Evolutionary conservation across 2,888 invertebrate genomes (phyloP).

Genomic region (Acleris literana): DNA sequence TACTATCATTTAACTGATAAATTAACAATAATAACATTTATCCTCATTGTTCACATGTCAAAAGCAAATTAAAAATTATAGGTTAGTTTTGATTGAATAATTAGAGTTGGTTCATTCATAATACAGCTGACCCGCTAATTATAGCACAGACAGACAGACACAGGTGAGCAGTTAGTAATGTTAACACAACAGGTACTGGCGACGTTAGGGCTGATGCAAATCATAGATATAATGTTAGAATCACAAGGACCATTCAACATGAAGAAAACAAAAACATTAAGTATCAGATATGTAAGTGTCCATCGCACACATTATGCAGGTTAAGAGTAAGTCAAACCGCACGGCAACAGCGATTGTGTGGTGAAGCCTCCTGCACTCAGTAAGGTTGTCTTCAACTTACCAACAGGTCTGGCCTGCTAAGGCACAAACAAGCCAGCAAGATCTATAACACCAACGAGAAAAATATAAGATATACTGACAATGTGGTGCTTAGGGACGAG

Average conservation of each 20-base stretch:
- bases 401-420: conserved; percentile 89
- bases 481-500: conserved; percentile 77
- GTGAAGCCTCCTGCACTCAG: conserved; percentile 72
- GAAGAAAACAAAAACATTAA: conserved; percentile 63
- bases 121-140: conserved; percentile 40
- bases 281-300: conserved; percentile 59
- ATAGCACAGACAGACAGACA: conserved; percentile 37
- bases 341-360: conserved; percentile 74
- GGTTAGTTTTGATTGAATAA: conserved; percentile 23
- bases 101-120: conserved; percentile 33
- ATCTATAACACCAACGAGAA: conserved; percentile 87
- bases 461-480: conserved; percentile 72
- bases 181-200: conserved; percentile 49
- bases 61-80: conserved; percentile 10
- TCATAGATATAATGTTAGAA: conserved; percentile 68
- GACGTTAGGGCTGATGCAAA: conserved; percentile 38
- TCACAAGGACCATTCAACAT: conserved; percentile 83
- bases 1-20: background rate
- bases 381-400: conserved; percentile 83
- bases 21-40: background rate
- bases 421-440: conserved; percentile 90
- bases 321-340: conserved; percentile 73
- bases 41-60: background rate
- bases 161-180: conserved; percentile 50
- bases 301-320: conserved; percentile 80